Evolutionary conservation across 2,797 vertebrate genomes (phyloP).

Genomic region (Diglossa cyanea): DNA sequence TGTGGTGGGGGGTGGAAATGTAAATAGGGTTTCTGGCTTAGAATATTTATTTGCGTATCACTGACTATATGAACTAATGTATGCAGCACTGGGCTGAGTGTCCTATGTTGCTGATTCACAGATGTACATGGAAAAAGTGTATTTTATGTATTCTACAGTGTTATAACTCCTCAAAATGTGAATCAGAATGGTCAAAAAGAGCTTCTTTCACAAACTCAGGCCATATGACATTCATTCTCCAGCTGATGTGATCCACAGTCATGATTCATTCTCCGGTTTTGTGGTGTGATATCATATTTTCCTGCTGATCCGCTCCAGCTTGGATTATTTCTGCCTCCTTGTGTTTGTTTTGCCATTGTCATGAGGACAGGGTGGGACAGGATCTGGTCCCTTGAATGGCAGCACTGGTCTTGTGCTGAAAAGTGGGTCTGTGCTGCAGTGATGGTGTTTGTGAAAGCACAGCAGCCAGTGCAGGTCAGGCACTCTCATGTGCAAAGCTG

Average conservation of each 20-base stretch:
- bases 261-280: neutral
- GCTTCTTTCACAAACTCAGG: neutral
- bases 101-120: neutral
- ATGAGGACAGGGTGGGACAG: neutral
- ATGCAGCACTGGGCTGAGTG: neutral
- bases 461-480: neutral
- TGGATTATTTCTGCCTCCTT: neutral
- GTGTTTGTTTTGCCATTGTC: conserved; percentile 5
- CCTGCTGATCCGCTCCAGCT: neutral
- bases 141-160: neutral
- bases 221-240: neutral
- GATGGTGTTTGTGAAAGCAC: neutral
- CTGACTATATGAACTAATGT: neutral
- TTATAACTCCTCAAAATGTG: neutral
- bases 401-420: neutral
- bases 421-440: neutral
- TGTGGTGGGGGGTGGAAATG: neutral
- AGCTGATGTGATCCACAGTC: neutral
- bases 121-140: neutral
- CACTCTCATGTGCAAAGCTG: neutral
- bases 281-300: neutral
- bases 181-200: neutral
- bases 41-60: neutral
- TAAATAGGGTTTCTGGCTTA: neutral
- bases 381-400: neutral